Percentiles rank a stretch among this genome's conserved stretches.
phyloP scores from a whole-genome alignment of 2,797 vertebrate species.

The Poeciliopsis paucimaculata region DNA sequence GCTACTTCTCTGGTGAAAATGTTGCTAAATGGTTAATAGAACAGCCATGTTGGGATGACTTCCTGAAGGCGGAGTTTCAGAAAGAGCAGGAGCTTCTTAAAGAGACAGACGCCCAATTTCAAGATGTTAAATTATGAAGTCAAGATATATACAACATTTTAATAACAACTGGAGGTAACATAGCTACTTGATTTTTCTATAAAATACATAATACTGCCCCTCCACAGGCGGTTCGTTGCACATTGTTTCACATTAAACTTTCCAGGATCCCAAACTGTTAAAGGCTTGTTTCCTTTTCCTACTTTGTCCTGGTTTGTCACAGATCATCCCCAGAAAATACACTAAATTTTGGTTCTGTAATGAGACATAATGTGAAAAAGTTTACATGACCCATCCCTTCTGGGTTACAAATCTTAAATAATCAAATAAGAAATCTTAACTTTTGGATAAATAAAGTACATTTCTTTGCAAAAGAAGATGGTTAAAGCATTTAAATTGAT shows the following conservation, averaged over 20 bases:
- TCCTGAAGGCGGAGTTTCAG: no score
- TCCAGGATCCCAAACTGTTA: neutral
- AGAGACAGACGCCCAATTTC: neutral
- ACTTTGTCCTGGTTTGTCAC: neutral
- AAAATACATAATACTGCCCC: neutral
- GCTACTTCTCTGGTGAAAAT: no score
- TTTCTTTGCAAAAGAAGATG: neutral
- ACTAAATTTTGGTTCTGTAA: neutral
- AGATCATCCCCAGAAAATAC: neutral
- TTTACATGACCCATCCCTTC: neutral
- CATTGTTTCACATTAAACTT: neutral
- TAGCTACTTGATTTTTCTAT: neutral
- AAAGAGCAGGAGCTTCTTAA: neutral
- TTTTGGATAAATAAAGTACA: neutral
- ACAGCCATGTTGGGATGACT: neutral
- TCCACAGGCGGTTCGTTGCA: neutral
- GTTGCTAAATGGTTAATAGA: neutral
- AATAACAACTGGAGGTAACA: no score
- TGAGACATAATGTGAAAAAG: neutral
- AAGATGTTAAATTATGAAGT: neutral
- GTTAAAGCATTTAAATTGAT: neutral
- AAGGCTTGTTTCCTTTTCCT: neutral
- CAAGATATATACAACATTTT: neutral
- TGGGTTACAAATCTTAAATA: neutral
- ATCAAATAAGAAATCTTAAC: neutral